Conservation (phyloP, 1,140 invertebrate species). For the Ips nitidus region DNA sequence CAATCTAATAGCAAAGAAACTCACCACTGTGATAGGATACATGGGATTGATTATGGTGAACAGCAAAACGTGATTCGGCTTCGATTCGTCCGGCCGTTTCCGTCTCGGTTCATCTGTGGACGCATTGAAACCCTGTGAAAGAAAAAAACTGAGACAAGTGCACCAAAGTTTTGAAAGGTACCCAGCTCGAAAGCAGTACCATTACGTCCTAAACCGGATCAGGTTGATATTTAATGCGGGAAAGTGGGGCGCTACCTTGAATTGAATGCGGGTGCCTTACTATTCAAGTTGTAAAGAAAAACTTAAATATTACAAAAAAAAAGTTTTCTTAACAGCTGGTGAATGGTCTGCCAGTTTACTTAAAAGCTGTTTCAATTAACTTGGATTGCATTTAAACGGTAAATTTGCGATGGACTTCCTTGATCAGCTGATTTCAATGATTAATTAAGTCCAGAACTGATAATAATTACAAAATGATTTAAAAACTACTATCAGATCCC, state of each 20-base stretch:
- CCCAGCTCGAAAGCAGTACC: constrained; percentile 14
- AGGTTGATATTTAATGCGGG: background rate
- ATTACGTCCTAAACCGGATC: background rate
- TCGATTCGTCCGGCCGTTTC: constrained; percentile 63
- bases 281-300: no score
- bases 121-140: constrained; percentile 59
- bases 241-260: no score
- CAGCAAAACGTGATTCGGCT: constrained; percentile 90
- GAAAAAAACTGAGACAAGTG: constrained; percentile 16
- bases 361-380: background rate
- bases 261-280: no score
- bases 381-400: background rate
- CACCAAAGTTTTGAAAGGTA: constrained; percentile 6
- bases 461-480: background rate
- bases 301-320: no score
- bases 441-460: background rate
- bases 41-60: constrained; percentile 96
- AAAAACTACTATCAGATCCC: background rate
- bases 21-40: constrained; percentile 98
- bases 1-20: constrained; percentile 53
- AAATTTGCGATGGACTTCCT: background rate
- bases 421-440: background rate
- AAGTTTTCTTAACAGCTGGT: no score
- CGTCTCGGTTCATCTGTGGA: constrained; percentile 63
- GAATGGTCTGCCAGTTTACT: background rate